These are phyloP conservation scores for Podilymbus podiceps DNA, from an alignment of 2,113 vertebrate species.

Conservation along the genomic window DNA sequence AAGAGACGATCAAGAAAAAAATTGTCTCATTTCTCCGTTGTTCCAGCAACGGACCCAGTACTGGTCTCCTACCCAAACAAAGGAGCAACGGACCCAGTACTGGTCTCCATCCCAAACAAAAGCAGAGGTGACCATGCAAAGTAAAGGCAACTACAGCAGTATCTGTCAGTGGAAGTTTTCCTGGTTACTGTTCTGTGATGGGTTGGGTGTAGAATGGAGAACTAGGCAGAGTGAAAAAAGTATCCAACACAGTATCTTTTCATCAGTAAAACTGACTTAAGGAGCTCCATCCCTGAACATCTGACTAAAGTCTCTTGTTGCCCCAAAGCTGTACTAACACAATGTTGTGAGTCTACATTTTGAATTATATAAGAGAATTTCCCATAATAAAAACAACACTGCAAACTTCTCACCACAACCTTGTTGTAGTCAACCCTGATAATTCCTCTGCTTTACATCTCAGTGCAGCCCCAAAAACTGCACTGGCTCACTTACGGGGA, in stretches of 20 bases:
- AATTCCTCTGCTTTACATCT: background rate
- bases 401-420: background rate
- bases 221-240: background rate
- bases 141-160: background rate
- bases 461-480: background rate
- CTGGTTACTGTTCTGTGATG: background rate
- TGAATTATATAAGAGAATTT: background rate
- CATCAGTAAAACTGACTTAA: background rate
- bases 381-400: background rate
- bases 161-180: background rate
- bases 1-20: background rate
- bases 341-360: background rate
- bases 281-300: background rate
- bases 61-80: background rate
- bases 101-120: background rate
- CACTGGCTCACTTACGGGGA: background rate
- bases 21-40: background rate
- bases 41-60: background rate
- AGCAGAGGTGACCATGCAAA: background rate
- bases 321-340: background rate
- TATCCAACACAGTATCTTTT: background rate
- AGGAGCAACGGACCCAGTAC: background rate
- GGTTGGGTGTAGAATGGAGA: background rate
- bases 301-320: background rate
- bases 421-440: background rate